phyloP scores from a whole-genome alignment of 2,888 invertebrate species.

The Erynnis tages region DNA sequence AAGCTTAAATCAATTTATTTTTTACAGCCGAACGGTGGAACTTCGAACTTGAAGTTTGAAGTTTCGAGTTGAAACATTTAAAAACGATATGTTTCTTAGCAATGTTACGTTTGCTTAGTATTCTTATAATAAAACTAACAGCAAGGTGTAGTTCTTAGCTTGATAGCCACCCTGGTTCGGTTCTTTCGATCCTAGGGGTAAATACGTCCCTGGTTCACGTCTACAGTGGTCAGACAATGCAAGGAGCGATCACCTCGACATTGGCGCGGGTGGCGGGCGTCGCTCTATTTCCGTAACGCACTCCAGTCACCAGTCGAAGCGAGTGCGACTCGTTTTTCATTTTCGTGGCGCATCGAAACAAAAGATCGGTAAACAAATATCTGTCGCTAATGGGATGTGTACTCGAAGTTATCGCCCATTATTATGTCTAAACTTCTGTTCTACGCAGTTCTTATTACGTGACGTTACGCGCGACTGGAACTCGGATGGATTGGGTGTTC shows the following conservation, averaged over 20 bases:
- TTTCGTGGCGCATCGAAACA: constrained; percentile 40
- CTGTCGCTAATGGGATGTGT: constrained; percentile 15
- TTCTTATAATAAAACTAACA: too few relatives aligned
- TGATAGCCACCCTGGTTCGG: too few relatives aligned
- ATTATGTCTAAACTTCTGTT: constrained; percentile 7
- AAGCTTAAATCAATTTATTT: too few relatives aligned
- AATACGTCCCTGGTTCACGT: too few relatives aligned
- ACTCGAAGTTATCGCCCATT: constrained; percentile 10
- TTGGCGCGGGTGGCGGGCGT: constrained; percentile 49
- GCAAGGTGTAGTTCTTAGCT: too few relatives aligned
- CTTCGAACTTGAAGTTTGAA: too few relatives aligned
- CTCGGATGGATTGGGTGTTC: not conserved
- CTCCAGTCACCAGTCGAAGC: constrained; percentile 24
- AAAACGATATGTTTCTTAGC: too few relatives aligned
- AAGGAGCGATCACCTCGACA: constrained; percentile 64
- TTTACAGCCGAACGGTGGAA: too few relatives aligned
- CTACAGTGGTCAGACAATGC: constrained; percentile 47
- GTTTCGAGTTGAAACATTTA: too few relatives aligned
- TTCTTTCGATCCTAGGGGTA: too few relatives aligned
- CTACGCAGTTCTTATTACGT: constrained; percentile 7
- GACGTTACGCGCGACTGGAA: not conserved
- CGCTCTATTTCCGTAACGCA: constrained; percentile 55
- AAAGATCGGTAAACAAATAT: constrained; percentile 24
- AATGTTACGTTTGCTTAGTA: too few relatives aligned
- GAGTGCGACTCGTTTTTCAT: constrained; percentile 54